Evolutionary conservation across 2,113 vertebrate species (phyloP).

Genomic region (Uria lomvia): DNA sequence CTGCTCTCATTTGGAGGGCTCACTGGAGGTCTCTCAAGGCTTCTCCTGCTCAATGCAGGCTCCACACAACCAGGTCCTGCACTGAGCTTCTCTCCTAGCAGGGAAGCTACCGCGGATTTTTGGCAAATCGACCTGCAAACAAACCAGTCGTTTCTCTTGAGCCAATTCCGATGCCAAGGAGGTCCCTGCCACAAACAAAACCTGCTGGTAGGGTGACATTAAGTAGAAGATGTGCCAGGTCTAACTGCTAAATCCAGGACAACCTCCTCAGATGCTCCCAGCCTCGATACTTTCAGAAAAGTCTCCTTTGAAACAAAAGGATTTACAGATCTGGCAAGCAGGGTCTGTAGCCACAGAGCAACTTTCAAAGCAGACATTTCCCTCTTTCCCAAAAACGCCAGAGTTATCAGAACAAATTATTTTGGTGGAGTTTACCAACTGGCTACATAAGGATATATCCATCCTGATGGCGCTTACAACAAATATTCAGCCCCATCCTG

Average conservation of each 20-base stretch:
- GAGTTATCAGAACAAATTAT: neutral
- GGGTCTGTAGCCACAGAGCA: neutral
- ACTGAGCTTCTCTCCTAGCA: neutral
- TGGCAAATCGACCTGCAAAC: neutral
- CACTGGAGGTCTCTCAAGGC: neutral
- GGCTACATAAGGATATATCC: neutral
- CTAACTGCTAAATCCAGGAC: neutral
- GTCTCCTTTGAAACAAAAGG: neutral
- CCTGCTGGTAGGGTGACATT: neutral
- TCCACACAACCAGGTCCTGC: neutral
- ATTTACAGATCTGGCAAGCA: fast-evolving
- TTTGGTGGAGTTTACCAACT: neutral
- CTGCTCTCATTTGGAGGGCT: neutral
- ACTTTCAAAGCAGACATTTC: neutral
- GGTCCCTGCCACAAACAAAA: neutral
- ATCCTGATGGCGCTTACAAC: neutral
- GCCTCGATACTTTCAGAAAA: neutral
- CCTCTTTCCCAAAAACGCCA: neutral
- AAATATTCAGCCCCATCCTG: neutral
- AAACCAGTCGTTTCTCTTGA: neutral
- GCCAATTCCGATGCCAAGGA: neutral
- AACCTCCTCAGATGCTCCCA: neutral
- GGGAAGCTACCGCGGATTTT: neutral
- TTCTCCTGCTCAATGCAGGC: neutral
- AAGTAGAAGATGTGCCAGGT: neutral